These are phyloP conservation scores for Stercorarius parasiticus DNA, from an alignment of 2,113 vertebrate species.

Conservation along the genomic window DNA sequence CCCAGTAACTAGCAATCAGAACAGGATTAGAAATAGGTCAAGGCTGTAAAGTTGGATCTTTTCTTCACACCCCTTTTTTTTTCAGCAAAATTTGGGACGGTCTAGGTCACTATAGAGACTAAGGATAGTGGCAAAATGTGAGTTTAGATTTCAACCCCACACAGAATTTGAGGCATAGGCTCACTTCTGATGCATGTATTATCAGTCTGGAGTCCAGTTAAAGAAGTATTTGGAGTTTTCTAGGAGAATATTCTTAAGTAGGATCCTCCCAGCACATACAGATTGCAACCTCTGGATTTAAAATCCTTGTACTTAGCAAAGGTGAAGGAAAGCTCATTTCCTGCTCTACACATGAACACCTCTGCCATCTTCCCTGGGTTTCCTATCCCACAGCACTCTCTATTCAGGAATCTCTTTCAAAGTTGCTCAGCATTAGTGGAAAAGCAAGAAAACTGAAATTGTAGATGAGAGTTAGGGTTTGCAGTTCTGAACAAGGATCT, in stretches of 20 bases:
- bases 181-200: neutral
- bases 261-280: neutral
- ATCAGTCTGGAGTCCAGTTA: neutral
- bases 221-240: neutral
- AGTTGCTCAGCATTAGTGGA: neutral
- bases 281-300: neutral
- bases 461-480: neutral
- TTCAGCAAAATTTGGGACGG: neutral
- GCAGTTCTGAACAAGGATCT: neutral
- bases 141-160: neutral
- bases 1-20: conserved; percentile 50
- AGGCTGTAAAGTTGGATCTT: conserved; percentile 17
- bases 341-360: neutral
- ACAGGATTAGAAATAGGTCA: conserved; percentile 56
- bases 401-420: neutral
- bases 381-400: neutral
- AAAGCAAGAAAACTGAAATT: neutral
- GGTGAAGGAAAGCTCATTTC: neutral
- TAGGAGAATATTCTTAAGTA: neutral
- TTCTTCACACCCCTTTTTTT: neutral
- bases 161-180: neutral
- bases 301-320: neutral
- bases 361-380: neutral
- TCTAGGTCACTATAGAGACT: neutral
- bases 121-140: neutral